Base-by-base conservation (phyloP, 2,797 vertebrate species). In the Rhabdophis nuchalis region DNA sequence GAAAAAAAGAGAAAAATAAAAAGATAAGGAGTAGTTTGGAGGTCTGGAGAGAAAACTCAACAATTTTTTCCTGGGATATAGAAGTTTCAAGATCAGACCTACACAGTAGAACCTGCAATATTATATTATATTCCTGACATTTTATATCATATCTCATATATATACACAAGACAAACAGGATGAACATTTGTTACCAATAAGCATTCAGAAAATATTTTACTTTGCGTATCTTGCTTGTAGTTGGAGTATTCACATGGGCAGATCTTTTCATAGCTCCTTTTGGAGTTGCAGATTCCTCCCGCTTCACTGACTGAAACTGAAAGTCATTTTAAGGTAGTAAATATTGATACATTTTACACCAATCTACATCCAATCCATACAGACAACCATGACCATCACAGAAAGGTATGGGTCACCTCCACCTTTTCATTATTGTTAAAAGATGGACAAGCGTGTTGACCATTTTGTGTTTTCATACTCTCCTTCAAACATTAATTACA, bases 201-300 rank as follows among this genome's bases (percentile, higher is more conserved):
- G 56, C 23, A 53, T 82, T 87, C 54, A 57, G 53, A 87, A 23
- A 72, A 20, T 36, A 41, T 88, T 93, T 94, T 93, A 85, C 95
- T 91, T 93, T 96, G 32, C 94, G 77, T 5, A 50, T 93, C 90
- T 96, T 96, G 41, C 27, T 88, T 25, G 93, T 89, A 56, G 94
- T 92, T 91, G 91, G 87, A 58, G 85, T 54, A 64, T 54, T 89
- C 52, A 54, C 58, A 54, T 50, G 85, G 36, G 92, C 91, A 12
- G 91, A 36, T 58, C 95, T 85, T 89, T 96, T 96, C 52, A 92
- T 16, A 53, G 93, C 91, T 4, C 88, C 88, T 88, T 95, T 96
- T 12, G 89, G 92, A 41, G 58, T 53, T 50, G 88, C 20, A 50
- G 14, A 41, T 25, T 94, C 94, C n/a, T 95, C 94, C 58, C 87